Percentiles rank a stretch among this genome's conserved stretches.
These are phyloP conservation scores for Pseudomugil gertrudae DNA, from an alignment of 2,797 vertebrate species.

Conservation along the genomic window DNA sequence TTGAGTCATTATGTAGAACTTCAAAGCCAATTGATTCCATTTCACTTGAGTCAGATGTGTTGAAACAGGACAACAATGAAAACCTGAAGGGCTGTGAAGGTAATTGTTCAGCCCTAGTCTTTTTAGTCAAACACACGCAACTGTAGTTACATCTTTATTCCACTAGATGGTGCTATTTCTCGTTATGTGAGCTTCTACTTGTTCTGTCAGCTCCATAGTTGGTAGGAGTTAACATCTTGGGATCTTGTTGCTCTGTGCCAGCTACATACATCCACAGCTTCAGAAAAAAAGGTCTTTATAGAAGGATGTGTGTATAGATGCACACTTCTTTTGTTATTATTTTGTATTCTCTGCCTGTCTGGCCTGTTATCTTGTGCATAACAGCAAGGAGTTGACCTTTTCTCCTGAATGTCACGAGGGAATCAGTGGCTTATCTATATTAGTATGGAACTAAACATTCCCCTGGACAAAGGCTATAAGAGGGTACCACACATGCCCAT, in stretches of 20 bases:
- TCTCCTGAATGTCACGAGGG: slow-evolving; percentile 67
- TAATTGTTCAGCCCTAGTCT: no score
- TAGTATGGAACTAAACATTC: slow-evolving; percentile 36
- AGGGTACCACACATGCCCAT: not conserved
- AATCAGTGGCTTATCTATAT: slow-evolving; percentile 52
- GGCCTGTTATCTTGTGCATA: slow-evolving; percentile 63
- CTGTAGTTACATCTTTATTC: slow-evolving; percentile 7
- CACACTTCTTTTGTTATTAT: slow-evolving; percentile 34
- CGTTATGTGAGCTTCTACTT: not conserved
- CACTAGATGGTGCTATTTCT: slow-evolving; percentile 60
- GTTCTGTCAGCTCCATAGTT: slow-evolving; percentile 37
- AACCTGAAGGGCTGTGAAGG: no score
- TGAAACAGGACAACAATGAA: no score
- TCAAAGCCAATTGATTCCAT: no score
- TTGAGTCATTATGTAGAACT: no score
- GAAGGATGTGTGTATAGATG: slow-evolving; percentile 9
- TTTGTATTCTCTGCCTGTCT: slow-evolving; percentile 37
- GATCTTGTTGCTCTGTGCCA: slow-evolving; percentile 12
- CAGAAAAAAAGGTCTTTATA: slow-evolving; percentile 37
- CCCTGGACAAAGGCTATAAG: slow-evolving; percentile 19
- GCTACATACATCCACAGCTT: not conserved
- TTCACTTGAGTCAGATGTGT: no score
- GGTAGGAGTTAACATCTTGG: slow-evolving; percentile 44
- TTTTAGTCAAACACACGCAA: not conserved
- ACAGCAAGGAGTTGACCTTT: slow-evolving; percentile 69